Evolutionary conservation across 2,888 invertebrate genomes (phyloP), one percentile per base, ranked within the genome.

Genomic region (Schrankia costaestrigalis): DNA sequence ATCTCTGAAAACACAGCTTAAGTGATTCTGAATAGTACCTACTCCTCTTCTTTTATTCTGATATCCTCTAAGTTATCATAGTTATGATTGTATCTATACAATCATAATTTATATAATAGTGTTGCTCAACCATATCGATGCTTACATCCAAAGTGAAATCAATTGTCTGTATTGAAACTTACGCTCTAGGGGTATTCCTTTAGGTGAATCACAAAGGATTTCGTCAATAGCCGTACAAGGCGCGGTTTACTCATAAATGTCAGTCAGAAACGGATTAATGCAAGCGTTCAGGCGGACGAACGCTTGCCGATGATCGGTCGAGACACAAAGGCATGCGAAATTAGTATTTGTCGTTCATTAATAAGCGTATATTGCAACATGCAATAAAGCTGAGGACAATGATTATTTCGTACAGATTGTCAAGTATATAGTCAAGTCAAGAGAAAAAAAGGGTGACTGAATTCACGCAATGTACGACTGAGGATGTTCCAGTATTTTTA

Each of bases 341-440:
- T 77, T 78, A 71, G 68, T 71, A 51, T 75, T 72, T 71, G 73
- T 70, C 70, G 72, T 71, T 69, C 65, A 71, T 69, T 75, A 68
- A 52, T 58, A 65, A 63, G 53, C 55, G 57, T 54, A 58, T 59
- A 61, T 66, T 47, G 56, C 49, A 48, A 52, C 34, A 41, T 41
- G 41, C 55, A 45, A 53, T 46, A 45, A 35, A 27, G 37, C 35
- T 49, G 42, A 38, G 12, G 28, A 18, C 58, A 55, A 42, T 57
- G 58, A 68, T 46, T 51, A 65, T 27, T 13, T 13, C 24, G 5
- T 5, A 18, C 25, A n/a, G n/a, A n/a, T n/a, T n/a, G n/a, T n/a
- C n/a, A n/a, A n/a, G n/a, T n/a, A n/a, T n/a, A n/a, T n/a, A n/a
- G n/a, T n/a, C n/a, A n/a, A n/a, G n/a, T n/a, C n/a, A n/a, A n/a